Conservation (phyloP, 2,113 vertebrate genomes). For the Rhinopomastus cyanomelas region DNA sequence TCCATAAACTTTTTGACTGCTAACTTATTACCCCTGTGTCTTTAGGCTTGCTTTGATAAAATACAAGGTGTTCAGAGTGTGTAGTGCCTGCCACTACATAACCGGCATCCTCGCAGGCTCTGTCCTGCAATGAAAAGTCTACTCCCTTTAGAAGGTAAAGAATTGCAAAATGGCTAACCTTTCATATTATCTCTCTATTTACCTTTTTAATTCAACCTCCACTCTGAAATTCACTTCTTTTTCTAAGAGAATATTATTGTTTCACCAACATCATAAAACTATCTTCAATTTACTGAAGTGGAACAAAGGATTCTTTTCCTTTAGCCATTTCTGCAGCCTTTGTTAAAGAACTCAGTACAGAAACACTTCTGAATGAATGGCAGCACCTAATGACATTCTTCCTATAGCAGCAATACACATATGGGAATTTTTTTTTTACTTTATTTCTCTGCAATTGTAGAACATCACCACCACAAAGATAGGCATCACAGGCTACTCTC, state of each 20-base stretch:
- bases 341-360: background rate
- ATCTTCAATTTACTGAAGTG: background rate
- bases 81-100: background rate
- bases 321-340: background rate
- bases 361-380: conserved; percentile 6
- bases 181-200: background rate
- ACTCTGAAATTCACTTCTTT: background rate
- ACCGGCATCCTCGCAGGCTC: background rate
- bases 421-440: background rate
- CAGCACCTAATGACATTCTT: conserved; percentile 5
- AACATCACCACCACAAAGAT: background rate
- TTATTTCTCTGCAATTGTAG: background rate
- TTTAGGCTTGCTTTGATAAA: background rate
- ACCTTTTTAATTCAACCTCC: background rate
- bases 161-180: background rate
- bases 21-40: background rate
- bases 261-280: background rate
- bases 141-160: background rate
- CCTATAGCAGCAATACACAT: background rate
- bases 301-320: background rate
- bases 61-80: too few species aligned
- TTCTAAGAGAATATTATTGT: background rate
- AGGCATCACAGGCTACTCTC: background rate
- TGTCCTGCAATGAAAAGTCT: background rate
- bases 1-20: background rate